Percentiles rank a stretch among this genome's conserved stretches.
Conservation (phyloP, 2,797 vertebrate species). For the Crocodylus rhombifer region DNA sequence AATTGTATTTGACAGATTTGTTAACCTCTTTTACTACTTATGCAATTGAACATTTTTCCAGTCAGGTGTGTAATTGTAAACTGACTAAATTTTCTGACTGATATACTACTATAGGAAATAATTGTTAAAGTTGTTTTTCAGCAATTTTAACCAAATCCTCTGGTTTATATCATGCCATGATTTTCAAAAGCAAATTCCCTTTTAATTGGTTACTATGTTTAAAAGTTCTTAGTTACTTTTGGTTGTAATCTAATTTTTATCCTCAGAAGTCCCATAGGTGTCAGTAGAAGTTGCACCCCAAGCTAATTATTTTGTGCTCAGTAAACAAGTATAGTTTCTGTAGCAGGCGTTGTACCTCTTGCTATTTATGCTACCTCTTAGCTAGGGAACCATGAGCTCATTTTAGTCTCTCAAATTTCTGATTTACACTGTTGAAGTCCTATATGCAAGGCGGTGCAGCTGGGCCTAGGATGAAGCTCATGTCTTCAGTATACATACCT, state of each 20-base stretch:
- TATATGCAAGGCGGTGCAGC: accelerated
- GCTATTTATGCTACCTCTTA: constrained; percentile 32
- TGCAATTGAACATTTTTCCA: constrained; percentile 54
- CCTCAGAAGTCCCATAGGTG: background rate
- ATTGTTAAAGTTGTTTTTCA: accelerated
- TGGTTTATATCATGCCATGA: background rate
- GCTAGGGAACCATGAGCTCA: constrained; percentile 21
- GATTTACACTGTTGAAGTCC: background rate
- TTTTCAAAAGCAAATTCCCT: background rate
- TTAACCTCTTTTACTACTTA: constrained; percentile 64
- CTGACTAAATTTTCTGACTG: background rate
- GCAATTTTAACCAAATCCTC: too few relatives aligned
- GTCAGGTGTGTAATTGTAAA: background rate
- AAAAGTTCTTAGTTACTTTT: background rate
- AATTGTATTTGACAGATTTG: constrained; percentile 54
- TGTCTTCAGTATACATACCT: background rate
- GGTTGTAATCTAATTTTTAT: background rate
- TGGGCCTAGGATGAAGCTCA: background rate
- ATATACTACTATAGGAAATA: background rate
- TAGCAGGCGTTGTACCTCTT: constrained; percentile 7
- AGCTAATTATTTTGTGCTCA: background rate
- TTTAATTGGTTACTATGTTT: background rate
- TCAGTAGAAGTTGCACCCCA: background rate
- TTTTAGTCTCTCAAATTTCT: accelerated
- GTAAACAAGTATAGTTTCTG: background rate